Conservation (phyloP, 2,113 vertebrate species). For the Hoplias malabaricus region DNA sequence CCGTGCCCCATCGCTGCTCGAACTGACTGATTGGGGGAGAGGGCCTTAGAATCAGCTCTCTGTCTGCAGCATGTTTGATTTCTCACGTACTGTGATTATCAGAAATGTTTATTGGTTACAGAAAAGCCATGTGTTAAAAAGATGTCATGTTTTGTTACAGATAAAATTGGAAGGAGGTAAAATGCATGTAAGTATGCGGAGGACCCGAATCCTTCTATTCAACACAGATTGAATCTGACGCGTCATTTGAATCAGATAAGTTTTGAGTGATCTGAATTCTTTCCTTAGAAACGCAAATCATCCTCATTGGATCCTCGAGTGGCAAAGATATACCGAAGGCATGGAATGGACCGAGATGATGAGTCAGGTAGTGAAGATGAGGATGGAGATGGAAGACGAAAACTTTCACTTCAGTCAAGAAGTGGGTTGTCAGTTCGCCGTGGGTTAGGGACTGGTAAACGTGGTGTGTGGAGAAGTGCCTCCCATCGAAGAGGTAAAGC, state of each 20-base stretch:
- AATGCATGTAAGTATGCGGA: constrained; percentile 41
- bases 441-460: constrained; percentile 58
- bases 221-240: neutral
- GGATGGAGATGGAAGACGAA: constrained; percentile 68
- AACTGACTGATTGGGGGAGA: constrained; percentile 33
- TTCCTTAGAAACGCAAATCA: constrained; percentile 70
- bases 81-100: neutral
- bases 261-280: neutral
- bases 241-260: neutral
- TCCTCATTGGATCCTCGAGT: constrained; percentile 69
- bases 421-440: constrained; percentile 72
- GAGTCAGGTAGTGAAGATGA: constrained; percentile 70
- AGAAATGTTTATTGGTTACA: neutral
- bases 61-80: constrained; percentile 38
- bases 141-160: constrained; percentile 17
- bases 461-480: constrained; percentile 68
- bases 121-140: neutral
- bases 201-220: neutral
- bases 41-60: constrained; percentile 27
- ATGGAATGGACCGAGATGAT: constrained; percentile 67
- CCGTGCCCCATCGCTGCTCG: constrained; percentile 40
- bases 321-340: constrained; percentile 72
- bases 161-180: constrained; percentile 41
- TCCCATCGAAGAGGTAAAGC: constrained; percentile 59
- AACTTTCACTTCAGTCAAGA: constrained; percentile 54